Percentiles rank a stretch among this genome's conserved stretches.
Evolutionary conservation across 2,797 vertebrate species (phyloP).

Genomic region (Columba guinea): DNA sequence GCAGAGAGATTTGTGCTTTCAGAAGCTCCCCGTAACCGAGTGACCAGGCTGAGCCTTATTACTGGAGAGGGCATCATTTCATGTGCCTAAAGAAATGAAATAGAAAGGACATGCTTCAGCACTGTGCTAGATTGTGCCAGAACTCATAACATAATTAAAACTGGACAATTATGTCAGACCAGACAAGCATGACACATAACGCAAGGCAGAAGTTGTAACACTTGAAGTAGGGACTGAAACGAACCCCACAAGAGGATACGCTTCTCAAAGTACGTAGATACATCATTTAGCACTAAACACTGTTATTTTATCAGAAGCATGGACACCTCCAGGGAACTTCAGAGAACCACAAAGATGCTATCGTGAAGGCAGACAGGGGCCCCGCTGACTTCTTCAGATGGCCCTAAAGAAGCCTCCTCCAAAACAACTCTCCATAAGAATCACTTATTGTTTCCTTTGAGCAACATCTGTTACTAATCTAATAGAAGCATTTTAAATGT

Average conservation of each 20-base stretch:
- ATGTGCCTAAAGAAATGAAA: neutral
- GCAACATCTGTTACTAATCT: conserved; percentile 35
- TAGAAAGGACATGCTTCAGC: neutral
- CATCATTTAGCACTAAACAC: neutral
- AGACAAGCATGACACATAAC: neutral
- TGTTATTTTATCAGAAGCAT: neutral
- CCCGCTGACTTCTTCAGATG: neutral
- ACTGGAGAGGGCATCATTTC: neutral
- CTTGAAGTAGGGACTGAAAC: neutral
- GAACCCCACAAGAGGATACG: neutral
- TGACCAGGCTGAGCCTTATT: neutral
- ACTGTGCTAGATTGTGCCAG: neutral
- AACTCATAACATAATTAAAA: neutral
- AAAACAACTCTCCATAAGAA: neutral
- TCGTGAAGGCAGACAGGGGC: neutral
- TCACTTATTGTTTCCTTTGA: conserved; percentile 14
- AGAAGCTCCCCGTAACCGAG: neutral
- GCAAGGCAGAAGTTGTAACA: neutral
- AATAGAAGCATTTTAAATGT: neutral
- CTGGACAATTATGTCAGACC: neutral
- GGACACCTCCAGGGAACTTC: neutral
- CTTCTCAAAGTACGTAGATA: neutral
- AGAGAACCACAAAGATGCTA: neutral
- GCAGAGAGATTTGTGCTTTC: neutral
- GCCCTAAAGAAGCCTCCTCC: neutral